Percentiles rank a stretch among this genome's conserved stretches.
These are phyloP conservation scores for Cygnus olor DNA, from an alignment of 2,797 vertebrate species.

Conservation along the genomic window DNA sequence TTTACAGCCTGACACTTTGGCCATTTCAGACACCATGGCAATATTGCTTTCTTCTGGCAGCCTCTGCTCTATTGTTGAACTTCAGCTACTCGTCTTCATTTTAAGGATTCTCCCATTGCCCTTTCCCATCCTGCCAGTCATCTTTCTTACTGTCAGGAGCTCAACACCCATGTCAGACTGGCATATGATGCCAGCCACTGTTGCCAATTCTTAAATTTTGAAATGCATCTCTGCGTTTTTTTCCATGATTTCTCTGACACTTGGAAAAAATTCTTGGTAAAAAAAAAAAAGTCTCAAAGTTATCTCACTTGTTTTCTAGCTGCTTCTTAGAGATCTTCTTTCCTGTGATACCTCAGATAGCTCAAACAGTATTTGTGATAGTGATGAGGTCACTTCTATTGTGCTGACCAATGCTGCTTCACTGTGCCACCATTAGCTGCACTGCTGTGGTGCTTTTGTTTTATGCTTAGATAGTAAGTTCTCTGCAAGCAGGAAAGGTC, in stretches of 20 bases:
- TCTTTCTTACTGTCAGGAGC: constrained; percentile 33
- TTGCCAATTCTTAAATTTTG: constrained; percentile 39
- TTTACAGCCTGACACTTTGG: not conserved
- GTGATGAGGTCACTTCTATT: not conserved
- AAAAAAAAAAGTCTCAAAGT: not conserved
- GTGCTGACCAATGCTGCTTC: not conserved
- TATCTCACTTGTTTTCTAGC: not conserved
- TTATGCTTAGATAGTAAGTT: constrained; percentile 35
- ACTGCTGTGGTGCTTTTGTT: not conserved
- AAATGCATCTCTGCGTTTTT: not conserved
- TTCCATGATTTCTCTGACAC: not conserved
- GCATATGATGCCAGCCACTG: constrained; percentile 8
- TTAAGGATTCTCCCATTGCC: constrained; percentile 34
- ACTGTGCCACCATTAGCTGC: not conserved
- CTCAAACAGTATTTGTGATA: not conserved
- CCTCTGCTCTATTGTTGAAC: not conserved
- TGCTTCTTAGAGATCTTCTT: not conserved
- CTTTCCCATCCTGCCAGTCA: constrained; percentile 51
- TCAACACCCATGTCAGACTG: constrained; percentile 57
- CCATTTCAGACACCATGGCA: not conserved
- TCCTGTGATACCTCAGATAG: not conserved
- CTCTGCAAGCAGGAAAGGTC: constrained; percentile 33
- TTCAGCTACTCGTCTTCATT: constrained; percentile 16
- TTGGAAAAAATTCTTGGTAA: not conserved
- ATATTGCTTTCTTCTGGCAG: not conserved